Evolutionary conservation across 2,888 invertebrate species (phyloP), one percentile per base, ranked within the genome.

Genomic region (Drosophila kuntzei): DNA sequence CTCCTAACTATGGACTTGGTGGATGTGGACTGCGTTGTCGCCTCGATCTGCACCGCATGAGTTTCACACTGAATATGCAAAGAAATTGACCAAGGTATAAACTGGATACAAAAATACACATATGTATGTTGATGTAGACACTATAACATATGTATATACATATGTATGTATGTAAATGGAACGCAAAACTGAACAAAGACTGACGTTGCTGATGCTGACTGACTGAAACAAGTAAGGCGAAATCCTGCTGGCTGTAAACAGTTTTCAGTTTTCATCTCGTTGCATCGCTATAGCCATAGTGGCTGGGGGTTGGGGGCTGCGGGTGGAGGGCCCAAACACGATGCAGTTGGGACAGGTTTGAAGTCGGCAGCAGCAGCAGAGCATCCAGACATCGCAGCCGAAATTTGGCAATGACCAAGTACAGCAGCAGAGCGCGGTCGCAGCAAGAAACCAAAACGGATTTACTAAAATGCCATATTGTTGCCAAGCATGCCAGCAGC

Each of bases 341-440:
- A 89, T 89, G 89, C 83, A 79, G 80, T 83, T 82, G 79, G 81
- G 89, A 88, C 89, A 85, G 85, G 85, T 89, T 85, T 87, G 65
- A 70, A 75, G 62, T 66, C 64, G 49, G 44, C 71, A 54, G 54
- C 69, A 32, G 46, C 63, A 37, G 43, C 54, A 49, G 54, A 47
- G 36, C 36, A 47, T 32, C 44, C 44, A 37, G 63, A 61, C 41
- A 65, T 34, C 55, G 51, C 63, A 64, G 63, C 80, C 65, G 55
- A 80, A 79, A 83, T 78, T 81, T 83, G 82, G 82, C 82, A 83
- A 88, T 82, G 87, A 77, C 80, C 87, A 81, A 80, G 84, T 84
- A 84, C 84, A 80, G 87, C 74, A 73, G 80, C 69, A 61, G 53
- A 54, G 55, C 37, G 47, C 51, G 29, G 27, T 27, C 29, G 57